Conservation (phyloP, 2,888 invertebrate genomes). For the Onchidella celtica region DNA sequence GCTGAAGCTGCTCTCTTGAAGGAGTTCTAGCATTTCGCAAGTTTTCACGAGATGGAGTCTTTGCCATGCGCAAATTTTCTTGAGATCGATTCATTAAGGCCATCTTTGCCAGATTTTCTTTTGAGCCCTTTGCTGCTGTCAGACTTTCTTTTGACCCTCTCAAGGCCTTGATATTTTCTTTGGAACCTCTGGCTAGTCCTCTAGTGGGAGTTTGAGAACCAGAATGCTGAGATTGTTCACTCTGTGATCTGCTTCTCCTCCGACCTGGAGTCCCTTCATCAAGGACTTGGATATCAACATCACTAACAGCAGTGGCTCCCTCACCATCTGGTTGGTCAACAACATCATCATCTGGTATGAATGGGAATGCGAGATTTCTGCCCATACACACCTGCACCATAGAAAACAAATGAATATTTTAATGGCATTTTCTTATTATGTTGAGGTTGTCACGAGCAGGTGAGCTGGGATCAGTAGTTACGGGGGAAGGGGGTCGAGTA, state of each 20-base stretch:
- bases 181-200: conserved; percentile 19
- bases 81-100: conserved; percentile 13
- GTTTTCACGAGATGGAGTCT: conserved; percentile 35
- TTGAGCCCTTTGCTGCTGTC: conserved; percentile 21
- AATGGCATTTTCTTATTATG: too few species aligned
- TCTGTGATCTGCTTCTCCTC: conserved; percentile 6
- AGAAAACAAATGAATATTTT: neutral
- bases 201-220: conserved; percentile 10
- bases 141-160: conserved; percentile 31
- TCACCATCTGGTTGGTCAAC: conserved; percentile 20
- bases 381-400: conserved; percentile 51
- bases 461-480: too few species aligned
- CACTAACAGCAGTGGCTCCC: neutral
- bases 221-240: conserved; percentile 38
- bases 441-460: too few species aligned
- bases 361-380: conserved; percentile 53
- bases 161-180: conserved; percentile 33
- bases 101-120: conserved; percentile 38
- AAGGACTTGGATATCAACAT: neutral
- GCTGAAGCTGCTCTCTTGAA: conserved; percentile 39
- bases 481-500: too few species aligned
- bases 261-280: neutral
- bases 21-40: conserved; percentile 35
- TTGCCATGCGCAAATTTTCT: conserved; percentile 20
- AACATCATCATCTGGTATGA: conserved; percentile 4